These are phyloP conservation scores for Oryzias celebensis DNA, from an alignment of 2,113 vertebrate genomes.

Conservation along the genomic window DNA sequence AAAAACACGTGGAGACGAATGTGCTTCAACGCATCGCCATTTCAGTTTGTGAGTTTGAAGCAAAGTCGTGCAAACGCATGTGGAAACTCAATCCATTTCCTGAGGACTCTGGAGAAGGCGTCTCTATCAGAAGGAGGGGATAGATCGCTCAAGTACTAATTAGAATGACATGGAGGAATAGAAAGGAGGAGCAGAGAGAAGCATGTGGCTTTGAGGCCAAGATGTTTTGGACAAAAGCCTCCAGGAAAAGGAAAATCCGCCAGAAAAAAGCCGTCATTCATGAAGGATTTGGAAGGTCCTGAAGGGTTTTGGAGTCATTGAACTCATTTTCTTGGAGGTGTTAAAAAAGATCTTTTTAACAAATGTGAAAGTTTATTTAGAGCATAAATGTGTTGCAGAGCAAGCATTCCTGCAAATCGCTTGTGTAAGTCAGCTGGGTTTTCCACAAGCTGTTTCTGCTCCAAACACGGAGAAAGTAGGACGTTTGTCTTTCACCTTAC, in stretches of 20 bases:
- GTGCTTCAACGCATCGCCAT: too few species aligned
- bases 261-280: background rate
- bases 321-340: too few species aligned
- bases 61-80: constrained; percentile 6
- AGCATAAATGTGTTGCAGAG: constrained; percentile 6
- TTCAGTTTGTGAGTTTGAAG: constrained; percentile 3
- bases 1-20: too few species aligned
- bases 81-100: constrained; percentile 34
- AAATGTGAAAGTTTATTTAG: background rate
- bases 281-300: too few species aligned
- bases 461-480: constrained; percentile 26
- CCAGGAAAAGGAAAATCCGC: constrained; percentile 24
- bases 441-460: constrained; percentile 19
- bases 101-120: constrained; percentile 33
- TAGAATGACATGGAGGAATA: constrained; percentile 44
- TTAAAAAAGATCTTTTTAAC: too few species aligned
- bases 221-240: constrained; percentile 24
- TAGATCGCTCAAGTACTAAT: constrained; percentile 51
- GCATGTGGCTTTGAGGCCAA: constrained; percentile 2
- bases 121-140: constrained; percentile 38
- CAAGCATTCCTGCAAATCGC: background rate
- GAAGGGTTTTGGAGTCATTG: too few species aligned
- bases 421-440: constrained; percentile 6
- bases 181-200: constrained; percentile 3
- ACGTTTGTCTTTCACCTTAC: constrained; percentile 7